These are phyloP conservation scores for Willowsia nigromaculata DNA, from an alignment of 2,888 invertebrate species.

Conservation along the genomic window DNA sequence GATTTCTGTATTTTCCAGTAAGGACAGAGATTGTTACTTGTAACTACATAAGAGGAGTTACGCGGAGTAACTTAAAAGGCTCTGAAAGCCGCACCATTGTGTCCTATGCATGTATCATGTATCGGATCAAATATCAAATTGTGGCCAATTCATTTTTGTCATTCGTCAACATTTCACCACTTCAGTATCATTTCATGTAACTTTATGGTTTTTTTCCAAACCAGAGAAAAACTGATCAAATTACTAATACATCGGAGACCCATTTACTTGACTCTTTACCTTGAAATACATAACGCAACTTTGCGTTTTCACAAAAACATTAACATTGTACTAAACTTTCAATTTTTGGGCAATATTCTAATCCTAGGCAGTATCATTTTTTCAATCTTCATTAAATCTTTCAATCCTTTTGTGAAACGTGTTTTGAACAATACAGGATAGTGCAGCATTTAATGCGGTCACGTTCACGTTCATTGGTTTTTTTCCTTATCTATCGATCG, in stretches of 20 bases:
- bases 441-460: background rate
- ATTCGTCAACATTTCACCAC: too few species aligned
- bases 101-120: too few species aligned
- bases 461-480: slow-evolving; percentile 24
- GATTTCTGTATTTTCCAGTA: too few species aligned
- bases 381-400: background rate
- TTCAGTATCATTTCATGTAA: too few species aligned
- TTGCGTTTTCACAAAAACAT: background rate
- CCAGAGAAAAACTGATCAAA: background rate
- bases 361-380: background rate
- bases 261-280: background rate
- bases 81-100: too few species aligned
- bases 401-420: background rate
- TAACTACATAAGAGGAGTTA: too few species aligned
- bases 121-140: too few species aligned
- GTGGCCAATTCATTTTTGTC: background rate
- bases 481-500: background rate
- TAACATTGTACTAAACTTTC: slow-evolving; percentile 27
- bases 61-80: too few species aligned
- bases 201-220: background rate
- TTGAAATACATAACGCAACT: slow-evolving; percentile 38
- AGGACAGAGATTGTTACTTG: too few species aligned
- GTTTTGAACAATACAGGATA: background rate
- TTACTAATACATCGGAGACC: background rate
- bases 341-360: background rate